Conservation (phyloP, 2,888 invertebrate genomes). For the Alitta virens region DNA sequence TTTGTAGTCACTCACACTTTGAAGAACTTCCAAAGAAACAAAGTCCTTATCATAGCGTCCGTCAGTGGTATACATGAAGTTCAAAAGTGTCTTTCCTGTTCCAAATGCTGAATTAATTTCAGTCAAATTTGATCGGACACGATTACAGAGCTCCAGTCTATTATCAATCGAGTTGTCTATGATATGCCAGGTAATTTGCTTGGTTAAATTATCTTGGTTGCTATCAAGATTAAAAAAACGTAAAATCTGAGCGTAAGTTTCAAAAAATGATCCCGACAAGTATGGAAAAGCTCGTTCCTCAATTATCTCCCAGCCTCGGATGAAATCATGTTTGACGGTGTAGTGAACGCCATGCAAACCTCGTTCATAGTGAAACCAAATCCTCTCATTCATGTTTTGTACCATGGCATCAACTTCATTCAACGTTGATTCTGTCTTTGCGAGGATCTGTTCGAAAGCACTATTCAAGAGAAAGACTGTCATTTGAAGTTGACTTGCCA, state of each 20-base stretch:
- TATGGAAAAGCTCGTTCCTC: not conserved
- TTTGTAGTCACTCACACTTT: not conserved
- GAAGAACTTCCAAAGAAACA: not conserved
- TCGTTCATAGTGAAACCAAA: conserved; percentile 11
- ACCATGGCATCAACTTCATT: not conserved
- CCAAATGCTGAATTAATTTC: not conserved
- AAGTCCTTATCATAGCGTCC: not conserved
- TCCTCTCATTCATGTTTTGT: not conserved
- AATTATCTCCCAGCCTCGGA: not conserved
- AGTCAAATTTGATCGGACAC: not conserved
- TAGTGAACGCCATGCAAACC: conserved; percentile 9
- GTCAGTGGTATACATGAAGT: not conserved
- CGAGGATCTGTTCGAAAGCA: not conserved
- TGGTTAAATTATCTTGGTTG: not conserved
- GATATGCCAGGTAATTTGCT: not conserved
- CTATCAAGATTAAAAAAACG: not conserved
- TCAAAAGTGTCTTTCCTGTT: not conserved
- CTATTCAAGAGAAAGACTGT: not conserved
- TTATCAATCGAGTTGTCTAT: not conserved
- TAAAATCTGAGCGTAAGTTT: not conserved
- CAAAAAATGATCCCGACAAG: not conserved
- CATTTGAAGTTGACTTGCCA: not conserved
- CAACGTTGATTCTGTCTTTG: not conserved
- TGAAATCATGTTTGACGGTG: not conserved
- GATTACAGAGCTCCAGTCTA: not conserved